Conservation (phyloP, 2,797 vertebrate species). For the Phrynocephalus forsythii region DNA sequence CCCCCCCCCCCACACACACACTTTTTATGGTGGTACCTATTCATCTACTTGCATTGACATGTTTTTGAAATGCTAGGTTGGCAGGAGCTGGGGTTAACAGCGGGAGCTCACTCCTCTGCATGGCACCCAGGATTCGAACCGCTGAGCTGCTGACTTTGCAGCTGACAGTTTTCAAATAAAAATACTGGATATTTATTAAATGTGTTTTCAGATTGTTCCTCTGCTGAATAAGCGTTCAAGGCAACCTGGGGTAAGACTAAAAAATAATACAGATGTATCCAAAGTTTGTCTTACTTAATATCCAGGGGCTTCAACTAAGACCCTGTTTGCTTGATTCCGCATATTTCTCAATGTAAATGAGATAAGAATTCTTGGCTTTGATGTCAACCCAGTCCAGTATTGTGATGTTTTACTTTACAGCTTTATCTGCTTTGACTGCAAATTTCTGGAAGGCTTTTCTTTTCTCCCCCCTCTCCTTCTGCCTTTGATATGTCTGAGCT, state of each 20-base stretch:
- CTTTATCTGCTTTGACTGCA: not conserved
- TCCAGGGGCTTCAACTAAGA: not conserved
- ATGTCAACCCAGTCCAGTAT: slow-evolving; percentile 11
- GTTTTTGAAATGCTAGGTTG: no score
- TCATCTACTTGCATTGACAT: no score
- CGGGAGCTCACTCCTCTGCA: no score
- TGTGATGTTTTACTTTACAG: slow-evolving; percentile 16
- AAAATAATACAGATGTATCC: not conserved
- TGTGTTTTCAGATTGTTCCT: not conserved
- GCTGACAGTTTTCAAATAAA: no score
- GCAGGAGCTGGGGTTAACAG: no score
- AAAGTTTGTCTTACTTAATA: not conserved
- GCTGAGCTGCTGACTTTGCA: no score
- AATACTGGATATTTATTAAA: not conserved
- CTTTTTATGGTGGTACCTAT: no score
- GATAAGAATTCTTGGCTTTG: not conserved
- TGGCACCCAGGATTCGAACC: no score
- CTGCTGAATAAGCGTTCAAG: not conserved
- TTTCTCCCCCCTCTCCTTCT: rapidly evolving
- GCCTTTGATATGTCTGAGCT: not conserved
- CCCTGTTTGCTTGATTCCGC: not conserved
- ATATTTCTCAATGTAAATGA: slow-evolving; percentile 25
- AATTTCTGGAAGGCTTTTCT: not conserved
- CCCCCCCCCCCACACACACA: no score
- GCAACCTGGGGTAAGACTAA: not conserved